phyloP scores from a whole-genome alignment of 2,113 vertebrate genomes.

The Halcyon malimbica region DNA sequence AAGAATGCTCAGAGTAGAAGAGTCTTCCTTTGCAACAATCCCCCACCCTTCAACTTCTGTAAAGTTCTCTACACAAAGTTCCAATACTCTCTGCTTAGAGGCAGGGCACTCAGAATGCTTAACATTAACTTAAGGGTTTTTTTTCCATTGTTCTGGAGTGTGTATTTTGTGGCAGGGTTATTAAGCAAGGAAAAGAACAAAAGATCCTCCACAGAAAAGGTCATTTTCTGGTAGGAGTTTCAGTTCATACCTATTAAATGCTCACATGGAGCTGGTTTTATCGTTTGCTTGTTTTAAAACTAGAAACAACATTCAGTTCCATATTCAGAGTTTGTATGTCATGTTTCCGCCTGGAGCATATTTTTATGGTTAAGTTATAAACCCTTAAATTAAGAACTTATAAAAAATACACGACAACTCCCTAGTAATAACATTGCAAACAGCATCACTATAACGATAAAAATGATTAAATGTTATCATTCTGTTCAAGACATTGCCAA shows the following conservation, averaged over 20 bases:
- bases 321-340: not conserved
- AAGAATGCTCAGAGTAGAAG: not conserved
- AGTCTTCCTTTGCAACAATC: not conserved
- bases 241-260: constrained; percentile 9
- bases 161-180: not conserved
- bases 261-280: not conserved
- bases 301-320: not conserved
- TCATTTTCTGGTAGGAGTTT: not conserved
- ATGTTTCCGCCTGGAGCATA: not conserved
- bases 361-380: constrained; percentile 3
- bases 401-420: not conserved
- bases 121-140: not conserved
- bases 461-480: constrained; percentile 46
- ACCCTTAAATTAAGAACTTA: constrained; percentile 45
- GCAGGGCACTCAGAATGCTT: not conserved
- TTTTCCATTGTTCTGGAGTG: not conserved
- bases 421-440: constrained; percentile 11
- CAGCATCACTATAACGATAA: constrained; percentile 35
- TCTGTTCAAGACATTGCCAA: constrained; percentile 2
- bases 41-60: not conserved
- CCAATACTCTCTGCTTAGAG: not conserved
- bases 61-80: not conserved
- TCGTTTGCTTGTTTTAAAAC: not conserved
- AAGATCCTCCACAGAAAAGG: not conserved
- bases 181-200: constrained; percentile 1